Evolutionary conservation across 1,140 invertebrate species (phyloP).

Genomic region (Eumeta japonica): DNA sequence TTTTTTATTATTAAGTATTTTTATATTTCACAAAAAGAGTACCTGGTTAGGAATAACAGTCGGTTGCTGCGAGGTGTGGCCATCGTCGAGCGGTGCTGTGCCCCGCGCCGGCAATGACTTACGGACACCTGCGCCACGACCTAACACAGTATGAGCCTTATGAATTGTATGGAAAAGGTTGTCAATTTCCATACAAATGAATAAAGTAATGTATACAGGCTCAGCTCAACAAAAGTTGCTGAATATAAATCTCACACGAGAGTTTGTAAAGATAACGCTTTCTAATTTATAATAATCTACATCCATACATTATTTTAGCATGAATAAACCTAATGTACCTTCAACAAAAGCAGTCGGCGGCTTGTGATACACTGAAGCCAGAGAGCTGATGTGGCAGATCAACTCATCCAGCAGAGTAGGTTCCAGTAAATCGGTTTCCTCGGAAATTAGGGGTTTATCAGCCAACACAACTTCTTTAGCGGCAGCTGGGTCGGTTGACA

Average conservation of each 20-base stretch:
- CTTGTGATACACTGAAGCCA: slow-evolving; percentile 99
- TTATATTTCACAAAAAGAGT: no score
- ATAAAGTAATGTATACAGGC: no score
- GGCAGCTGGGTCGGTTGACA: slow-evolving; percentile 97
- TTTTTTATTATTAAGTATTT: no score
- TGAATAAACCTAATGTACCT: slow-evolving; percentile 56
- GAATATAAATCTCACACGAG: neutral
- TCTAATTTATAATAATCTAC: no score
- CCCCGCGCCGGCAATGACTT: slow-evolving; percentile 67
- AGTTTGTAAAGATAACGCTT: no score
- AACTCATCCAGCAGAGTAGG: slow-evolving; percentile 97
- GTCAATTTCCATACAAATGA: no score
- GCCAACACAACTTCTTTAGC: slow-evolving; percentile 99
- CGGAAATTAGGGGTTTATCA: slow-evolving; percentile 98
- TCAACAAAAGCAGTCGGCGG: slow-evolving; percentile 99
- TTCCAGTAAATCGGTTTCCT: slow-evolving; percentile 98
- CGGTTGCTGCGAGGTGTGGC: slow-evolving; percentile 44
- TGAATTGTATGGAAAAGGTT: no score
- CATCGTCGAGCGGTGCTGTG: slow-evolving; percentile 22
- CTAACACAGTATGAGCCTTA: slow-evolving; percentile 25
- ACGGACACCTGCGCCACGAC: slow-evolving; percentile 65
- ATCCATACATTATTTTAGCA: no score
- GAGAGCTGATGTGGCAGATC: slow-evolving; percentile 97
- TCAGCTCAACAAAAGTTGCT: no score
- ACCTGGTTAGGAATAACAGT: slow-evolving; percentile 74